These are phyloP conservation scores for Agrotis exclamationis DNA, from an alignment of 2,888 invertebrate species.

Conservation along the genomic window DNA sequence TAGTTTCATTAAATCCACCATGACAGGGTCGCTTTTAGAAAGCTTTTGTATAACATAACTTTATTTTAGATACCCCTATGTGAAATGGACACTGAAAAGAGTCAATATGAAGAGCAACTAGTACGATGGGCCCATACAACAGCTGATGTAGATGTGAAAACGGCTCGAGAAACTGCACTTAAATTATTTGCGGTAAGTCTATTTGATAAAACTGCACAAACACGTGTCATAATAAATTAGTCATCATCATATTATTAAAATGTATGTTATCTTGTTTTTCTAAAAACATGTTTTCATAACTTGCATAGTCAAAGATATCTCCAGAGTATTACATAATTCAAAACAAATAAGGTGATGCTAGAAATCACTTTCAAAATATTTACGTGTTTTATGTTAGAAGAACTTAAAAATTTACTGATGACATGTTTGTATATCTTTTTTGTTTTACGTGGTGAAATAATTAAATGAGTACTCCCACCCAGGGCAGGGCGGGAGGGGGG, in stretches of 20 bases:
- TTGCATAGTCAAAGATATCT: slow-evolving; percentile 12
- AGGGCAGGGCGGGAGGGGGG: no score
- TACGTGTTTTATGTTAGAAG: no score
- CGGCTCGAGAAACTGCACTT: slow-evolving; percentile 95
- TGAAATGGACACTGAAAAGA: slow-evolving; percentile 95
- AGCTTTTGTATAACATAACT: neutral
- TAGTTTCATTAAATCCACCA: neutral
- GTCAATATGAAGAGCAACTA: slow-evolving; percentile 94
- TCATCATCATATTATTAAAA: slow-evolving; percentile 9
- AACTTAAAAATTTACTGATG: no score
- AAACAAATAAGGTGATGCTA: slow-evolving; percentile 1
- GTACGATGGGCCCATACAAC: slow-evolving; percentile 92
- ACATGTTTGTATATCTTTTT: no score
- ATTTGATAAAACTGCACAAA: slow-evolving; percentile 29
- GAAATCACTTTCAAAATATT: neutral
- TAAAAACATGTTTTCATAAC: slow-evolving; percentile 44
- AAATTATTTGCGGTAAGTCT: slow-evolving; percentile 96
- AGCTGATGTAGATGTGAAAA: slow-evolving; percentile 92
- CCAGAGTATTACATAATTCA: slow-evolving; percentile 2
- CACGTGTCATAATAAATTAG: slow-evolving; percentile 21
- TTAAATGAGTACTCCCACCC: no score
- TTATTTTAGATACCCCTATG: slow-evolving; percentile 93
- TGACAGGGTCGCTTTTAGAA: no score
- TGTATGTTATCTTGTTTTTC: slow-evolving; percentile 11
- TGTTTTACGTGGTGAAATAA: no score